Conservation (phyloP, 2,797 vertebrate genomes). For the Lycodopsis pacificus region DNA sequence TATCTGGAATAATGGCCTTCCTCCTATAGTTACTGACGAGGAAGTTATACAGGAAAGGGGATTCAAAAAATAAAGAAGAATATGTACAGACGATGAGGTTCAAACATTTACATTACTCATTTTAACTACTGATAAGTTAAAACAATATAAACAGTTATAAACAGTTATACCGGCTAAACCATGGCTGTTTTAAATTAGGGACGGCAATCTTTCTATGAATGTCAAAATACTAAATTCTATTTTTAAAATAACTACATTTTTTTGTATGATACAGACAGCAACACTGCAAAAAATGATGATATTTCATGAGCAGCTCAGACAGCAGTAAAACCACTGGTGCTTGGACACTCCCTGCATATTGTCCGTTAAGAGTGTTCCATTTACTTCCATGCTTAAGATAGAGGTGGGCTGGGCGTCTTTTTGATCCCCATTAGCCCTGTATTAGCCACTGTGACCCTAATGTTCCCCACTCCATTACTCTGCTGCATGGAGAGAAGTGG, state of each 20-base stretch:
- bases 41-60: conserved; percentile 49
- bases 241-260: conserved; percentile 18
- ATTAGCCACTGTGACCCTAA: conserved; percentile 84
- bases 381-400: conserved; percentile 68
- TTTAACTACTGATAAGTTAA: background rate
- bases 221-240: conserved; percentile 15
- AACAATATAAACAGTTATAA: conserved; percentile 2
- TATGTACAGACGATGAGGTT: background rate
- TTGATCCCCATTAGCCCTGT: conserved; percentile 82
- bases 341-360: conserved; percentile 56
- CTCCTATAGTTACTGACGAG: conserved; percentile 71
- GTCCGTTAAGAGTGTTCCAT: conserved; percentile 67
- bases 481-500: conserved; percentile 67
- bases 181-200: background rate
- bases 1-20: conserved; percentile 79
- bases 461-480: conserved; percentile 84
- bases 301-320: conserved; percentile 35
- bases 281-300: conserved; percentile 30
- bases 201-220: conserved; percentile 8
- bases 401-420: conserved; percentile 74
- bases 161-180: background rate
- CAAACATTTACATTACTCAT: background rate
- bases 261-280: conserved; percentile 29
- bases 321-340: conserved; percentile 56
- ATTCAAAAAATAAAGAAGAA: conserved; percentile 15